Percentiles rank a stretch among this genome's conserved stretches.
Conservation (phyloP, 2,113 vertebrate species). For the Catharus bicknelli region DNA sequence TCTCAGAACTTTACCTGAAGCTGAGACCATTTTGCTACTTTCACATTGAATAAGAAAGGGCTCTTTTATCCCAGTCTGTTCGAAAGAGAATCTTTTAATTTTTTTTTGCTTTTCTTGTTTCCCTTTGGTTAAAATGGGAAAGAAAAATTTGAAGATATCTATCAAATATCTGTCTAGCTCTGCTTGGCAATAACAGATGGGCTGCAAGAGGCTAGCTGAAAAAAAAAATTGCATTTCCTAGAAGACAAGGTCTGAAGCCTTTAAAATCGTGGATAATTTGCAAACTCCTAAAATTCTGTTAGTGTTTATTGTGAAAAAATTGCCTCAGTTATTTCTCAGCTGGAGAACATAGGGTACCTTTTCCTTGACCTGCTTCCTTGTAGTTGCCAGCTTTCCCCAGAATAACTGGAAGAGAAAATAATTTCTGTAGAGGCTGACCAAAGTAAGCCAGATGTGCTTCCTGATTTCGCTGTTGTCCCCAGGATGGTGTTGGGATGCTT, state of each 20-base stretch:
- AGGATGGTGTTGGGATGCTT: background rate
- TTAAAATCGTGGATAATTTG: background rate
- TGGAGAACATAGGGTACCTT: background rate
- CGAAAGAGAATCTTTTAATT: background rate
- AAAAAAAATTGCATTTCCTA: constrained; percentile 30
- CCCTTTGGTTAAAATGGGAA: background rate
- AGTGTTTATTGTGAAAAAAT: background rate
- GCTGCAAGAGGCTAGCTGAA: background rate
- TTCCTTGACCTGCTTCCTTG: background rate
- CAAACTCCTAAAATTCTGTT: background rate
- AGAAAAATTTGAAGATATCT: background rate
- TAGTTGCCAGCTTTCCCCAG: background rate
- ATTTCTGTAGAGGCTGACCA: constrained; percentile 22
- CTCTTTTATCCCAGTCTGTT: background rate
- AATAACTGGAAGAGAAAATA: background rate
- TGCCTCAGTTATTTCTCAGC: background rate
- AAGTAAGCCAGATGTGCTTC: constrained; percentile 24
- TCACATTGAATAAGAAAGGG: background rate
- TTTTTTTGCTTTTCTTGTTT: background rate
- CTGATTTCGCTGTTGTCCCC: background rate
- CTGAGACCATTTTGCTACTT: background rate
- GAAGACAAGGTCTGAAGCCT: background rate
- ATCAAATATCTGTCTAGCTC: background rate
- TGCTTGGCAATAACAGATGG: background rate
- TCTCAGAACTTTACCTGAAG: constrained; percentile 2